These are phyloP conservation scores for Perithous albicinctus DNA, from an alignment of 2,888 invertebrate species.

Conservation along the genomic window DNA sequence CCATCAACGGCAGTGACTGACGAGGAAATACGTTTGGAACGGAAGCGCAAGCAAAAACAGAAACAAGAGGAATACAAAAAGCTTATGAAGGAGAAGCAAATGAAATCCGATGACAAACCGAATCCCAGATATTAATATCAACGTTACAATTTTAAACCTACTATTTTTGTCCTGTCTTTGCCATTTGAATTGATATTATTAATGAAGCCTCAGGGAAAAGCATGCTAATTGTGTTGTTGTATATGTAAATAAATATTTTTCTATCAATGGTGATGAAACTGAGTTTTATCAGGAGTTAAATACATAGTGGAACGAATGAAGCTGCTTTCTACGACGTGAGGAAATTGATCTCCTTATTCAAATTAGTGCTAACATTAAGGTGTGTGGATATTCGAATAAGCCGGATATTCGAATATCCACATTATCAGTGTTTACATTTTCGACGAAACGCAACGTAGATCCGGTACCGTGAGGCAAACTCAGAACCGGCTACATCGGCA, in stretches of 20 bases:
- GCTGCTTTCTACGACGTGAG: too few species aligned
- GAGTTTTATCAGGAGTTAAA: not conserved
- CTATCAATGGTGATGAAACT: not conserved
- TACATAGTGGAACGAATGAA: not conserved
- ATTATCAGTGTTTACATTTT: too few species aligned
- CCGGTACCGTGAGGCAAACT: too few species aligned
- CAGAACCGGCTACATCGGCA: too few species aligned
- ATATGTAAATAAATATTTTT: not conserved
- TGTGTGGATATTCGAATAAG: too few species aligned
- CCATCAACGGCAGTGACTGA: conserved; percentile 53
- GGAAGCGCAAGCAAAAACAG: conserved; percentile 76
- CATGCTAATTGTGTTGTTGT: not conserved
- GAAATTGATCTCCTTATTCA: too few species aligned
- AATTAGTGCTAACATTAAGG: too few species aligned
- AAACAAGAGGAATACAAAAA: conserved; percentile 76
- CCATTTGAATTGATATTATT: not conserved
- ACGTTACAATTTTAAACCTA: not conserved
- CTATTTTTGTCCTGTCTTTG: not conserved
- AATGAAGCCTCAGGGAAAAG: not conserved
- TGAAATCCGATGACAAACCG: conserved; percentile 50
- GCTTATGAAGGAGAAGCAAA: conserved; percentile 70
- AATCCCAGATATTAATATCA: conserved; percentile 51
- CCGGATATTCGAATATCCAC: too few species aligned
- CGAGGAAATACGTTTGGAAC: conserved; percentile 71
- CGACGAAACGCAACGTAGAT: too few species aligned